phyloP scores from a whole-genome alignment of 1,140 invertebrate species.

The Drosophila sp. region DNA sequence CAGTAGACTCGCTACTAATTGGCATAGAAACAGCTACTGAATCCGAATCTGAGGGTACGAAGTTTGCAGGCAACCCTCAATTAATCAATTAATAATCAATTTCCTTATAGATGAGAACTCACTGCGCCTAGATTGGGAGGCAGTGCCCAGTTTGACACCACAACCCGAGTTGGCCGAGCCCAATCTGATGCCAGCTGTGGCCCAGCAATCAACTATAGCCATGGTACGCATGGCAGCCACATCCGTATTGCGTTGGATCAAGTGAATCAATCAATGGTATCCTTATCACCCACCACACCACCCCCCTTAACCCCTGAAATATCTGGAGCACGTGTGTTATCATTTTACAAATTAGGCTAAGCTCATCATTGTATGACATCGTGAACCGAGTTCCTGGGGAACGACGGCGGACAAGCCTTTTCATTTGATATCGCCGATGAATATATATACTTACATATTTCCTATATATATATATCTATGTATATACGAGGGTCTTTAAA shows the following conservation, averaged over 20 bases:
- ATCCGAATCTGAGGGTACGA: slow-evolving; percentile 86
- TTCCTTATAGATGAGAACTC: slow-evolving; percentile 85
- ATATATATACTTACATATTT: slow-evolving; percentile 33
- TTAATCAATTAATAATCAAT: background rate
- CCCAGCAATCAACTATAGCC: slow-evolving; percentile 86
- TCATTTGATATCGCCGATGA: slow-evolving; percentile 37
- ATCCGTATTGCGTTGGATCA: slow-evolving; percentile 85
- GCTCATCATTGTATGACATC: slow-evolving; percentile 40
- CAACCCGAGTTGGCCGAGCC: slow-evolving; percentile 68
- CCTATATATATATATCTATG: slow-evolving; percentile 30
- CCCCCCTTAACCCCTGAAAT: slow-evolving; percentile 16
- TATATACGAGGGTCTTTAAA: slow-evolving; percentile 20
- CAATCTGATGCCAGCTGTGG: slow-evolving; percentile 81
- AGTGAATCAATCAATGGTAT: slow-evolving; percentile 41
- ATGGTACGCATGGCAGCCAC: slow-evolving; percentile 87
- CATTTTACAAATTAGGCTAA: slow-evolving; percentile 59
- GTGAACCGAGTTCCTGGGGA: slow-evolving; percentile 11
- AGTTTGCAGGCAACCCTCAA: background rate
- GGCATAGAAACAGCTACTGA: slow-evolving; percentile 87
- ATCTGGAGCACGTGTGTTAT: slow-evolving; percentile 52
- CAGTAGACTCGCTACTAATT: slow-evolving; percentile 86
- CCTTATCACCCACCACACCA: background rate
- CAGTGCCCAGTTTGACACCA: slow-evolving; percentile 84
- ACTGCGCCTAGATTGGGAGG: slow-evolving; percentile 88
- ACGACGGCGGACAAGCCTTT: slow-evolving; percentile 2